A percentile compares a stretch with the other conserved stretches of the same genome.
phyloP scores from a whole-genome alignment of 2,888 invertebrate genomes.

The Thalpophila matura region DNA sequence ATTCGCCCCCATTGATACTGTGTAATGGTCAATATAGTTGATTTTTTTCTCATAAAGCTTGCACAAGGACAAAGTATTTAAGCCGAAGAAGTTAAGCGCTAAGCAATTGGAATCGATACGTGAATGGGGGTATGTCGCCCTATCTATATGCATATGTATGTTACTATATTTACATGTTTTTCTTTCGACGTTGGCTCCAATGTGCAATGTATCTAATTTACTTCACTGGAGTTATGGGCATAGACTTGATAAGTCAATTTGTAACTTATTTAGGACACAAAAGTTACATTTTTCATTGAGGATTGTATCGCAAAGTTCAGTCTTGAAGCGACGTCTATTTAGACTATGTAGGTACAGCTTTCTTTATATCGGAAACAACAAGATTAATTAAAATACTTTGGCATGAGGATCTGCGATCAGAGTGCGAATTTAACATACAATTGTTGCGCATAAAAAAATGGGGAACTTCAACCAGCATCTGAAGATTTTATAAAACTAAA shows the following conservation, averaged over 20 bases:
- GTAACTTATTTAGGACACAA: no score
- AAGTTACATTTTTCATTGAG: neutral
- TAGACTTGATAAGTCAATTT: neutral
- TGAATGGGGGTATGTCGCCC: slow-evolving; percentile 94
- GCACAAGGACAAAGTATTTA: slow-evolving; percentile 85
- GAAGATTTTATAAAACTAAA: neutral
- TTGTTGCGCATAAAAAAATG: neutral
- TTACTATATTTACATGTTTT: slow-evolving; percentile 66
- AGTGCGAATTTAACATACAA: neutral
- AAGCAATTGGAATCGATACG: slow-evolving; percentile 97
- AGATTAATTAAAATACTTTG: no score
- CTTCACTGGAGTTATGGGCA: neutral
- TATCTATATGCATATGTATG: slow-evolving; percentile 67
- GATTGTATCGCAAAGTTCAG: neutral
- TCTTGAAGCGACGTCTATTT: neutral
- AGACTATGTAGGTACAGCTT: no score
- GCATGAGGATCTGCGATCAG: neutral
- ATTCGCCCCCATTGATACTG: slow-evolving; percentile 49
- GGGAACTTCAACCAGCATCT: neutral
- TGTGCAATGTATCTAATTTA: slow-evolving; percentile 25
- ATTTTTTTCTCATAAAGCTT: slow-evolving; percentile 82
- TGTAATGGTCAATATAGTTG: slow-evolving; percentile 61
- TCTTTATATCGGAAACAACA: no score
- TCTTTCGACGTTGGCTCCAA: slow-evolving; percentile 70
- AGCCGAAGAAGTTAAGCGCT: slow-evolving; percentile 95